A percentile compares a stretch with the other conserved stretches of the same genome.
These are phyloP conservation scores for Eulemur albifrons DNA, from an alignment of 2,797 vertebrate species.

Conservation along the genomic window DNA sequence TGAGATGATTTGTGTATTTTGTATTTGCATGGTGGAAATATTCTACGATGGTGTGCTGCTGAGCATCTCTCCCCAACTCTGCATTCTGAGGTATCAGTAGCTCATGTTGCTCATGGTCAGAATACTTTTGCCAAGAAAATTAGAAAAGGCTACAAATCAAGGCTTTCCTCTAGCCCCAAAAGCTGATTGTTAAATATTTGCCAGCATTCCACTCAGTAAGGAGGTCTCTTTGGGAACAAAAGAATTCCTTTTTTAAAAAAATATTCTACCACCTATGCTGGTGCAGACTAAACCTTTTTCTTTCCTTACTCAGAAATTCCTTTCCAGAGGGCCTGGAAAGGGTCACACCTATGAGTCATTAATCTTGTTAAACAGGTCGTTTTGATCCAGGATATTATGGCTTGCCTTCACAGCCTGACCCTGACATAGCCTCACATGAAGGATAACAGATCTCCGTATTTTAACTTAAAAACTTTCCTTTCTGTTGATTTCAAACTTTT, in stretches of 20 bases:
- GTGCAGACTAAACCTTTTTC: too few species aligned
- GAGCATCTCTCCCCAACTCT: not conserved
- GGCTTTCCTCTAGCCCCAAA: not conserved
- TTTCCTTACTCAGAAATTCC: too few species aligned
- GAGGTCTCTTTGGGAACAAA: not conserved
- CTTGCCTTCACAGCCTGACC: too few species aligned
- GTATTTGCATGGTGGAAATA: not conserved
- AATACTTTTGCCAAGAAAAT: not conserved
- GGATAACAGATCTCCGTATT: too few species aligned
- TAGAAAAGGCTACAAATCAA: not conserved
- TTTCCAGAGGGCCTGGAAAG: too few species aligned
- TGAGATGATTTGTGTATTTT: not conserved
- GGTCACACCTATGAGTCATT: too few species aligned
- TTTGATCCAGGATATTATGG: too few species aligned
- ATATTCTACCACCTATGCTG: not conserved
- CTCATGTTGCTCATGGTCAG: not conserved
- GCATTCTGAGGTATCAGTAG: not conserved
- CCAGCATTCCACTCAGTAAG: not conserved
- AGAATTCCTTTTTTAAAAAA: not conserved
- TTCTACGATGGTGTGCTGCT: not conserved
- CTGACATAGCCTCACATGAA: too few species aligned
- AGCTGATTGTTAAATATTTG: not conserved
- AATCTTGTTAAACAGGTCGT: too few species aligned
- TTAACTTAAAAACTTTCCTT: too few species aligned
- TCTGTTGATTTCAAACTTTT: too few species aligned